Conservation (phyloP, 2,113 vertebrate species). For the Gobiocypris rarus region DNA sequence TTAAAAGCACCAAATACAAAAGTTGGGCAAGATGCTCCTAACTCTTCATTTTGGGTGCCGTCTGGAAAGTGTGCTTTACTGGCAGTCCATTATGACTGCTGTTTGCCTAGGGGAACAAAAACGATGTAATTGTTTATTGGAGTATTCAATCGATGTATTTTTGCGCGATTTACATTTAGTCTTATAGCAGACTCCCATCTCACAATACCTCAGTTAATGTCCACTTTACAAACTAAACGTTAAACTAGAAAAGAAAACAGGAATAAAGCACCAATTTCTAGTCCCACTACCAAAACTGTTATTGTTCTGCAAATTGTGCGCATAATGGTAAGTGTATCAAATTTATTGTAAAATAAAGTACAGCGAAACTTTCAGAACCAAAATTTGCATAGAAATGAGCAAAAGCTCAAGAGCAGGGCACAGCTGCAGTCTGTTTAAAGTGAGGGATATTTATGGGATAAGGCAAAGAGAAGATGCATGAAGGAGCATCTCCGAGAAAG, state of each 20-base stretch:
- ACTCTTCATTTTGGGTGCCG: neutral
- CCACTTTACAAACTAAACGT: slow-evolving; percentile 3
- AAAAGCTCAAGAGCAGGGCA: neutral
- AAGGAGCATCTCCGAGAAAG: slow-evolving; percentile 35
- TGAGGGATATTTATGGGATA: slow-evolving; percentile 34
- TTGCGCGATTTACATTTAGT: neutral
- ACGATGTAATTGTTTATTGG: slow-evolving; percentile 4
- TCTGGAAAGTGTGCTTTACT: neutral
- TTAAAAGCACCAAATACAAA: neutral
- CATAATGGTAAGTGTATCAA: neutral
- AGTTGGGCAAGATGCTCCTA: neutral
- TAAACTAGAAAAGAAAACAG: neutral
- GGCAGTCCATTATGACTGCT: neutral
- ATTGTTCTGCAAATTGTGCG: slow-evolving; percentile 1
- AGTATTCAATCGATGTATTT: neutral
- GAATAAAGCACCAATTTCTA: neutral
- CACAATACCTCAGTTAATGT: neutral
- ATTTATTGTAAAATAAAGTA: slow-evolving; percentile 16
- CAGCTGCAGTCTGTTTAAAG: slow-evolving; percentile 17
- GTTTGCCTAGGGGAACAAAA: neutral
- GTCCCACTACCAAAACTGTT: neutral
- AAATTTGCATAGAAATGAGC: slow-evolving; percentile 35
- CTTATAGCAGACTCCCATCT: neutral
- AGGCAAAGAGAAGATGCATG: slow-evolving; percentile 19
- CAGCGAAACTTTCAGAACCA: neutral